phyloP scores from a whole-genome alignment of 2,797 vertebrate species.

The Eulemur rubriventer region DNA sequence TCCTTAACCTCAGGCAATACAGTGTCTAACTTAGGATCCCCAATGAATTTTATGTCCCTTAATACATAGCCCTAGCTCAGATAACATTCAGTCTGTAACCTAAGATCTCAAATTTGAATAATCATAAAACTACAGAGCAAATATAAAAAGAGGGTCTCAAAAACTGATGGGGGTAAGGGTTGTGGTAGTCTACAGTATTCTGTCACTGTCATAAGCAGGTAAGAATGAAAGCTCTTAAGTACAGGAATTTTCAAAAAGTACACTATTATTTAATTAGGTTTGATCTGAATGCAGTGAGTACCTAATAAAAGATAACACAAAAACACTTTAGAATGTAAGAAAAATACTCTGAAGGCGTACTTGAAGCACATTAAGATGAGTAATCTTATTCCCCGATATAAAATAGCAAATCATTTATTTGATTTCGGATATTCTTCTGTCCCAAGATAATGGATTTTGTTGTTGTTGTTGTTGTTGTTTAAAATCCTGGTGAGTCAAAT shows the following conservation, averaged over 20 bases:
- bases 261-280: neutral
- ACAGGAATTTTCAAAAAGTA: conserved; percentile 23
- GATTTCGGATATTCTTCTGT: neutral
- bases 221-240: neutral
- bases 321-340: neutral
- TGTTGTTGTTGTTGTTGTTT: neutral
- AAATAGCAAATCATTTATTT: neutral
- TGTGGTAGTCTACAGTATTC: neutral
- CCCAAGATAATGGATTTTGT: neutral
- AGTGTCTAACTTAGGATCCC: neutral
- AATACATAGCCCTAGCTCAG: neutral
- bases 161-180: neutral
- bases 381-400: neutral
- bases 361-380: neutral
- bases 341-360: neutral
- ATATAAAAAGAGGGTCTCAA: neutral
- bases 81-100: neutral
- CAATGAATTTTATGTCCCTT: neutral
- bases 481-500: neutral
- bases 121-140: neutral
- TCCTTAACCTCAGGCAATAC: neutral
- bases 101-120: neutral
- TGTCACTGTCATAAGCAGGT: neutral
- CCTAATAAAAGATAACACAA: neutral
- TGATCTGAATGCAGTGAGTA: neutral